Base-by-base conservation (phyloP, 37 sponge, comb jelly and placozoan genomes). In the Haliclona indistincta region DNA sequence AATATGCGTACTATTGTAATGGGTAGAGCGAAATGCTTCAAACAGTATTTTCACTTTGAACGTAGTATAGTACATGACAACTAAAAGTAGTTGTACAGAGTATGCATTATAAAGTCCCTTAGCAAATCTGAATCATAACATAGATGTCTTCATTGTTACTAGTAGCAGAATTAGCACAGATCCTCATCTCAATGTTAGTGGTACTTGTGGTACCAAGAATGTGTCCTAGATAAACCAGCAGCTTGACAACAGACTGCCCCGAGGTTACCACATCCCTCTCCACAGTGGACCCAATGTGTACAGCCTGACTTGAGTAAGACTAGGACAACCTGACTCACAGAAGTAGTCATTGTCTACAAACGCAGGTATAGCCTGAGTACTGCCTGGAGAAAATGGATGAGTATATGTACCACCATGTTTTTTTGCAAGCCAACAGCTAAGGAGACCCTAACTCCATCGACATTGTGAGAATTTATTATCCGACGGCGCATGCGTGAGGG, bases 371-470 rank as follows among this genome's bases (percentile, higher is more conserved):
- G 60, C 7, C n/a, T 25, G 11, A n/a, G 60, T 6, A 58, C n/a
- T 58, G 60, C 7, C 25, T 25, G 23, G 11, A 58, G 26, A 20
- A 58, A 20, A 58, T n/a, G 60, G 60, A 58, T 26, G n/a, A n/a
- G 60, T 20, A 6, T 25, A 20, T 58, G n/a, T n/a, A n/a, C n/a
- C n/a, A n/a, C n/a, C n/a, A n/a, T n/a, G n/a, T 26, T 47, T 15
- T 47, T 26, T 58, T 8, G 25, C 11, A 25, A 25, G 7, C 60
- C 60, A 58, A 6, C 30, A 11, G 65, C 39, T 29, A 78, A 78
- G 4, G 69, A 55, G 6, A 78, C 8, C 38, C 58, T 54, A 52
- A 78, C 38, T 3, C 79, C 79, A 68, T 78, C 79, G 3, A 78
- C 39, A 22, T 68, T 68, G 34, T 23, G 22, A 3, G 38, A 32